Percentiles rank a stretch among this genome's conserved stretches.
Evolutionary conservation across 2,113 vertebrate genomes (phyloP).

Genomic region (Urocitellus parryii): DNA sequence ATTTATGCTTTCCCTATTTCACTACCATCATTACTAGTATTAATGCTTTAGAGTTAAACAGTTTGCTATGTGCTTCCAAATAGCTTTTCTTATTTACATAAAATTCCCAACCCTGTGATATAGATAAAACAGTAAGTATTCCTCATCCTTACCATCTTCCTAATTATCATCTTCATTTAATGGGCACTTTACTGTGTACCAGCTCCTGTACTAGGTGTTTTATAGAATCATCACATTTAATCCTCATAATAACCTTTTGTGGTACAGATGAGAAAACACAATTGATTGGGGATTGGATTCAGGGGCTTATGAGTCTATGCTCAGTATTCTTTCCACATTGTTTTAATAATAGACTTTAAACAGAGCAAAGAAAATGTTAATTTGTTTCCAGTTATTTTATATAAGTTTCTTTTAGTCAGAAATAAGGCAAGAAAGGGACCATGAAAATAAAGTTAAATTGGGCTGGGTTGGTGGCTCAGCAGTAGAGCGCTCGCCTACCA

Average conservation of each 20-base stretch:
- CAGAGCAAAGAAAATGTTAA: conserved; percentile 74
- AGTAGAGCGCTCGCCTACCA: too few species aligned
- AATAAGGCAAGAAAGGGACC: conserved; percentile 75
- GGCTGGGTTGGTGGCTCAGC: too few species aligned
- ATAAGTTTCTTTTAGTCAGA: conserved; percentile 73
- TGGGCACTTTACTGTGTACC: not conserved
- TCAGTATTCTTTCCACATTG: conserved; percentile 61
- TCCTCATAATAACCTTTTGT: conserved; percentile 9
- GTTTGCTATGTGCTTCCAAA: not conserved
- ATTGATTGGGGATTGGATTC: conserved; percentile 42
- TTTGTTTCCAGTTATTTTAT: conserved; percentile 76
- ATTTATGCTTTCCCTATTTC: not conserved
- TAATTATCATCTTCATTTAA: not conserved
- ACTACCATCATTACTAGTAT: not conserved
- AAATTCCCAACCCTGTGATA: not conserved
- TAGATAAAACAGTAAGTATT: conserved; percentile 16
- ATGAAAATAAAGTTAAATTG: conserved; percentile 75
- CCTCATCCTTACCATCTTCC: not conserved
- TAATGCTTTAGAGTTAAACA: not conserved
- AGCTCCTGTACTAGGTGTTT: not conserved
- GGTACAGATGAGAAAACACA: conserved; percentile 53
- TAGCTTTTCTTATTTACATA: not conserved
- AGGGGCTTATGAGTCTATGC: conserved; percentile 8
- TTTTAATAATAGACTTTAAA: conserved; percentile 74
- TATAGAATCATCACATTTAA: conserved; percentile 38